Percentiles rank a stretch among this genome's conserved stretches.
Conservation (phyloP, 2,888 invertebrate genomes). For the Eurytoma californica region DNA sequence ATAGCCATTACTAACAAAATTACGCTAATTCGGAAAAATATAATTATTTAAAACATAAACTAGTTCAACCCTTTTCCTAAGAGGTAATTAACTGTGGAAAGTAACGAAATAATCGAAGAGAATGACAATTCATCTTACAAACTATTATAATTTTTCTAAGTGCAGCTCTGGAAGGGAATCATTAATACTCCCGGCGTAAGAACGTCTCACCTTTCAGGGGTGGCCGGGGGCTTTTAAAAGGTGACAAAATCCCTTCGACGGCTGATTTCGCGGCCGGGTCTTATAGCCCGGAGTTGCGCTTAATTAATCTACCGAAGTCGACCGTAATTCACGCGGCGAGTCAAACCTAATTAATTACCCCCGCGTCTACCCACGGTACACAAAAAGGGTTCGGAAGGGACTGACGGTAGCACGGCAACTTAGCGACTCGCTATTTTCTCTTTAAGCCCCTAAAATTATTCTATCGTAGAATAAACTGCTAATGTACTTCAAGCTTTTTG, state of each 20-base stretch:
- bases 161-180: slow-evolving; percentile 1
- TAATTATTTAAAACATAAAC: too few relatives aligned
- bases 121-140: too few relatives aligned
- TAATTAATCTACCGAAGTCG: slow-evolving; percentile 71
- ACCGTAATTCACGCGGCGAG: slow-evolving; percentile 72
- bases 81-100: too few relatives aligned
- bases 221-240: slow-evolving; percentile 64
- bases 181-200: slow-evolving; percentile 23
- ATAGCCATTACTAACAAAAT: too few relatives aligned
- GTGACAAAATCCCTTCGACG: slow-evolving; percentile 69
- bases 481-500: too few relatives aligned
- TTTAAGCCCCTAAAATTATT: too few relatives aligned
- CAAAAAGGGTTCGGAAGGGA: slow-evolving; percentile 37
- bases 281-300: slow-evolving; percentile 65
- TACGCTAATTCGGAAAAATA: too few relatives aligned
- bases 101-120: too few relatives aligned
- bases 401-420: too few relatives aligned
- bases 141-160: background rate
- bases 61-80: background rate
- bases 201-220: slow-evolving; percentile 18
- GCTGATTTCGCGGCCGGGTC: slow-evolving; percentile 54
- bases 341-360: slow-evolving; percentile 72
- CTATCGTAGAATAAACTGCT: too few relatives aligned
- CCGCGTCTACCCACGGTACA: slow-evolving; percentile 38
- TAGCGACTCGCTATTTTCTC: too few relatives aligned